These are phyloP conservation scores for Elgaria multicarinata DNA, from an alignment of 2,113 vertebrate genomes.

Conservation along the genomic window DNA sequence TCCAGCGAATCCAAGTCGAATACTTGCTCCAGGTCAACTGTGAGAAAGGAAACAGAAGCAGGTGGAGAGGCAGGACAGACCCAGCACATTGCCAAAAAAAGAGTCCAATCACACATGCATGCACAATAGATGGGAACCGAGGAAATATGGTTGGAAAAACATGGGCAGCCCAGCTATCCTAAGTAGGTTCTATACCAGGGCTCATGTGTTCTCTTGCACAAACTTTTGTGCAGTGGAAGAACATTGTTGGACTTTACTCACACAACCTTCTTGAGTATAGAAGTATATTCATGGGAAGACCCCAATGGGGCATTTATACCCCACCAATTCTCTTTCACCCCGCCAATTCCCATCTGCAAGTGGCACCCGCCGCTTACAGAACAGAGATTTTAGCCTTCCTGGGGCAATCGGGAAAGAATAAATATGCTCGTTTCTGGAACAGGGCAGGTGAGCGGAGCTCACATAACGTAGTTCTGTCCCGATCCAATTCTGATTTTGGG, in stretches of 20 bases:
- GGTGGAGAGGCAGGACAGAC: background rate
- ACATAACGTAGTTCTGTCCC: too few species aligned
- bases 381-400: too few species aligned
- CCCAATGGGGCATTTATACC: too few species aligned
- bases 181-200: background rate
- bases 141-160: background rate
- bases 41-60: constrained; percentile 29
- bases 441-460: too few species aligned
- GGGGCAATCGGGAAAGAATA: too few species aligned
- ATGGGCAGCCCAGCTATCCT: background rate
- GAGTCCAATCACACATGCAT: background rate
- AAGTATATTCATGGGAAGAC: too few species aligned
- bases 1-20: constrained; percentile 95
- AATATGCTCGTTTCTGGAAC: too few species aligned
- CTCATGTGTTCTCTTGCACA: background rate
- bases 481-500: too few species aligned
- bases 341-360: too few species aligned
- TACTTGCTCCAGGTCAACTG: constrained; percentile 93
- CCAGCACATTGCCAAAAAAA: background rate
- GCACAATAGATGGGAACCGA: background rate
- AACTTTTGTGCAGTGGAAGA: background rate
- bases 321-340: too few species aligned
- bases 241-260: background rate
- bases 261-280: background rate
- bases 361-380: too few species aligned